Base-by-base conservation (phyloP, 2,888 invertebrate genomes). In the Fragum fragum region DNA sequence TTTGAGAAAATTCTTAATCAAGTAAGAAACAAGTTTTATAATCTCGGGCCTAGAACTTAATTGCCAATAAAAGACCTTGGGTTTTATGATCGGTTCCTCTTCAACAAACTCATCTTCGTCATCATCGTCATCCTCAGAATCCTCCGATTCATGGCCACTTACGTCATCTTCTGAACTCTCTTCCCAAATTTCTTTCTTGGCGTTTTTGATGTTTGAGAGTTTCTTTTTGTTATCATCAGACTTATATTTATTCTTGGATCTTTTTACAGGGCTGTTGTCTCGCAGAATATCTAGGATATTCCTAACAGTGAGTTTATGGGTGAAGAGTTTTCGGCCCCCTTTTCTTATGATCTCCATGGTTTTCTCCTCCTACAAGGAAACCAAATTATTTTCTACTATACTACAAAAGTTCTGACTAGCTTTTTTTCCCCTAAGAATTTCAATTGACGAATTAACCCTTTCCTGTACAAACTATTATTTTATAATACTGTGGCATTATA, bases 241-340 rank as follows among this genome's bases (percentile, higher is more conserved):
- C 42, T 47, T 47, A 21, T n/a, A 21, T 14, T 18, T 68, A 53
- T 47, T 68, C 36, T 21, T 32, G 11, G 2, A 55, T 68, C 16
- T 21, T 52, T 52, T 52, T 16, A 52, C 52, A 52, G 52, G 16
- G 0, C 7, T 3, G 32, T 36, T 36, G 32, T 36, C 3, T 36
- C 32, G 3, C 32, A 36, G 32, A 36, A 36, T 36, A 36, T 36
- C 23, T 39, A 66, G 26, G 21, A 66, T 39, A 23, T 39, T 66
- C n/a, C 47, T 29, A 2, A 83, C 83, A 29, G 79, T 52, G n/a
- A 83, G 21, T 14, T 73, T n/a, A 53, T 42, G 23, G 5, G 73
- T 73, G 39, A 63, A 73, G 18, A 73, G 79, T 29, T n/a, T 18
- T 6, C 23, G 23, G 1, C 32, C 55, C 23, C 52, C 73, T 73